Conservation (phyloP, 2,888 invertebrate species). For the Trileptium ribeirensis region DNA sequence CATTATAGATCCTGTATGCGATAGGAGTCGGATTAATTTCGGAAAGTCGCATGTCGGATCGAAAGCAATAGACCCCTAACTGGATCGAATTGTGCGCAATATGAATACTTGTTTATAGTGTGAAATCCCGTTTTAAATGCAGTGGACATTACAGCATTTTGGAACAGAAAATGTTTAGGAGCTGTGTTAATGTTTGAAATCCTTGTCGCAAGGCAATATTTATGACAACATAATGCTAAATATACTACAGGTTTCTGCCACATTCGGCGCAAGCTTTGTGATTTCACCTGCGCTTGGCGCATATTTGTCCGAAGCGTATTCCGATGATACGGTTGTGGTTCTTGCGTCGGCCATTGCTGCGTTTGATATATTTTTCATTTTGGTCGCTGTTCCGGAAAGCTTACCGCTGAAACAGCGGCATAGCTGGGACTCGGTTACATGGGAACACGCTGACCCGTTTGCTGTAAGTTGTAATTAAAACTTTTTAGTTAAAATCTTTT, state of each 20-base stretch:
- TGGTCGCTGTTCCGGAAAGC: slow-evolving; percentile 95
- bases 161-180: no score
- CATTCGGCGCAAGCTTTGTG: slow-evolving; percentile 97
- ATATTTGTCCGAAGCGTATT: slow-evolving; percentile 65
- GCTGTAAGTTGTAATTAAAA: slow-evolving; percentile 58
- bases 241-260: slow-evolving; percentile 73
- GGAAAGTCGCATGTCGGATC: no score
- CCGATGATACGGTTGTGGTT: slow-evolving; percentile 76
- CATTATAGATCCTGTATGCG: no score
- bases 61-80: no score
- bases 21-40: no score
- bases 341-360: slow-evolving; percentile 87
- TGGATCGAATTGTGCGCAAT: no score
- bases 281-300: slow-evolving; percentile 93
- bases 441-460: slow-evolving; percentile 97
- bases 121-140: no score
- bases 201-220: no score
- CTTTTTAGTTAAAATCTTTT: neutral
- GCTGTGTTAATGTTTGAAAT: no score
- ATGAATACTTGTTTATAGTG: no score
- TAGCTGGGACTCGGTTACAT: slow-evolving; percentile 78
- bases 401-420: slow-evolving; percentile 80
- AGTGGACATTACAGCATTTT: no score
- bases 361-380: slow-evolving; percentile 92
- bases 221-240: no score